Base-by-base conservation (phyloP, 2,797 vertebrate species). In the Girardinus metallicus region DNA sequence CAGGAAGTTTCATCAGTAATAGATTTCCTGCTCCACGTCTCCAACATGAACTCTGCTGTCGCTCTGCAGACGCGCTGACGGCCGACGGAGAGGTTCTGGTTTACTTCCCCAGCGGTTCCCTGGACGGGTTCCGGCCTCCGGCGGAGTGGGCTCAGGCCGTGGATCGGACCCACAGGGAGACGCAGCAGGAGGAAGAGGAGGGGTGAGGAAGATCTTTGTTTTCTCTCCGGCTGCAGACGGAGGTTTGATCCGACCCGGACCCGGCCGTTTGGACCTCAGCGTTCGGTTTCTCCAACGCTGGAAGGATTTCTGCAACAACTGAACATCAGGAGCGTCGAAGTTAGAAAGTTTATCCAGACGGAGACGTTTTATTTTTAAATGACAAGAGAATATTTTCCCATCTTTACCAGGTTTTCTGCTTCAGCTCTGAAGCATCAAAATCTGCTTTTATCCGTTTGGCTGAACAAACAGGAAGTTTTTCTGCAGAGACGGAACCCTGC, bases 71-170 rank as follows among this genome's bases (percentile, higher is more conserved):
- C 88, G 96, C 97, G 11, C 83, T 98, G 86, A 96, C 95, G 16
- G 93, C 96, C 80, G 96, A 97, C 21, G 97, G 97, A 10, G 94
- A 98, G 88, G 95, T 99, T 87, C 94, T 94, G 41, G 96, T 99
- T 12, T 99, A 98, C 90, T 97, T 95, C 91, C 94, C 94, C 39
- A 92, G 95, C 79, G 95, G 96, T 12, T 90, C 96, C 0, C 78
- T 97, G 68, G 95, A 92, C 74, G 94, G 89, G 75, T 99, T 98
- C 26, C 77, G 83, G 2, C 92, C 95, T 0, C 98, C 98, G 6
- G 87, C 94, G 3, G 95, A 92, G 0, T 99, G 98, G 98, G 94
- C 93, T 5, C 91, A 93, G 75, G 97, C 97, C 39, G 88, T 96
- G 53, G 90, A 91, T 55, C 90, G 80, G 85, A 99, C 97, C 0